Percentiles rank a stretch among this genome's conserved stretches.
Evolutionary conservation across 2,113 vertebrate genomes (phyloP).

Genomic region (Ia io): DNA sequence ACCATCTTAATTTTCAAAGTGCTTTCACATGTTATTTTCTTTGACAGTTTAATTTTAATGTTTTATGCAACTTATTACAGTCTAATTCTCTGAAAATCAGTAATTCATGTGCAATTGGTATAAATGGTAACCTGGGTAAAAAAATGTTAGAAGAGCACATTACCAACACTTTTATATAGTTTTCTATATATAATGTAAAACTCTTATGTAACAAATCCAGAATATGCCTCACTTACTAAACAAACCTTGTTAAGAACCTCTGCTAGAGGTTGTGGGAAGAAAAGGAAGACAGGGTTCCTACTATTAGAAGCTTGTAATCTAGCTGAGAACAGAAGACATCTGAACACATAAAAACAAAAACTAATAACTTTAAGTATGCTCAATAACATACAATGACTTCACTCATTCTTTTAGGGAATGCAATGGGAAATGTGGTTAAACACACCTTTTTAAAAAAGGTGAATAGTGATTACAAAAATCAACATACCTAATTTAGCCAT

Average conservation of each 20-base stretch:
- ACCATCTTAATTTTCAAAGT: background rate
- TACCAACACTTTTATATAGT: background rate
- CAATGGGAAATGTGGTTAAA: background rate
- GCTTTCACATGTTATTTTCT: constrained; percentile 11
- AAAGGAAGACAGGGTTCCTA: background rate
- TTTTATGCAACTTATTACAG: background rate
- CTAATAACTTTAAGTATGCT: background rate
- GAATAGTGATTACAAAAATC: background rate
- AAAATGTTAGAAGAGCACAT: background rate
- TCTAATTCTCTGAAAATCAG: constrained; percentile 35
- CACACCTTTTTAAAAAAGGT: background rate
- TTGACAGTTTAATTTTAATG: constrained; percentile 3
- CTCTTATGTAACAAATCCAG: background rate
- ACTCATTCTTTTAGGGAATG: constrained; percentile 3
- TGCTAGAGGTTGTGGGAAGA: background rate
- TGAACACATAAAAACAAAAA: background rate
- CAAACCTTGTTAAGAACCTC: background rate
- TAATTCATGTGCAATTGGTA: background rate
- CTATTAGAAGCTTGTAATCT: background rate
- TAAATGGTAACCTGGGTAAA: background rate
- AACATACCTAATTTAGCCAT: constrained; percentile 92
- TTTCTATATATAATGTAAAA: background rate
- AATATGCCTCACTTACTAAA: background rate
- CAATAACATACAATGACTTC: background rate
- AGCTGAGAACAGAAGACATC: background rate